These are phyloP conservation scores for Athalia rosae DNA, from an alignment of 2,888 invertebrate genomes.

Conservation along the genomic window DNA sequence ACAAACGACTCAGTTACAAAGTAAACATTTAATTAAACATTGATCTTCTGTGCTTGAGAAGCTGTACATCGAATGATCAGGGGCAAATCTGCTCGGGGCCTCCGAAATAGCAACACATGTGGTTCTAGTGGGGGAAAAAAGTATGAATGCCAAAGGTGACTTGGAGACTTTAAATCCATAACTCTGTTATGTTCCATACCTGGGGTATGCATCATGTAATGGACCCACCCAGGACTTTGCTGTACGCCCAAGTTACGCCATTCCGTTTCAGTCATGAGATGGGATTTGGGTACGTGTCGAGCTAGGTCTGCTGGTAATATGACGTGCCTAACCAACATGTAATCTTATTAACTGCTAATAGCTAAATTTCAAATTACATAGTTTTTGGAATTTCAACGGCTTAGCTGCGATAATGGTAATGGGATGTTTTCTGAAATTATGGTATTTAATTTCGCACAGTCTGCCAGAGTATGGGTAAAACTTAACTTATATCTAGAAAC, in stretches of 20 bases:
- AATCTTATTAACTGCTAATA: too few species aligned
- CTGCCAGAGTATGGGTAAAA: neutral
- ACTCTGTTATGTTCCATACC: constrained; percentile 65
- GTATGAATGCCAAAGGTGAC: neutral
- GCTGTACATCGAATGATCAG: constrained; percentile 33
- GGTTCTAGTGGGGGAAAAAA: constrained; percentile 78
- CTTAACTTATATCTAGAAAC: too few species aligned
- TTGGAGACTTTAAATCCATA: constrained; percentile 3
- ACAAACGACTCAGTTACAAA: neutral
- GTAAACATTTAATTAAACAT: constrained; percentile 22
- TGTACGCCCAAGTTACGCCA: constrained; percentile 97
- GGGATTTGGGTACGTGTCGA: constrained; percentile 89
- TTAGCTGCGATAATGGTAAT: too few species aligned
- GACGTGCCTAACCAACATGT: constrained; percentile 82
- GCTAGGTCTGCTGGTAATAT: constrained; percentile 91
- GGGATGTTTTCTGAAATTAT: neutral
- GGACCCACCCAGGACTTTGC: constrained; percentile 93
- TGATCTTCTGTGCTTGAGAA: constrained; percentile 39
- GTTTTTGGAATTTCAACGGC: neutral
- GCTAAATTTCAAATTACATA: constrained; percentile 47
- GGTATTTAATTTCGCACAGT: neutral
- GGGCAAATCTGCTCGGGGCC: constrained; percentile 72
- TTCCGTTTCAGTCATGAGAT: constrained; percentile 95
- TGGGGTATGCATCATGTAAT: constrained; percentile 94
- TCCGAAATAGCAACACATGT: constrained; percentile 88